Conservation (phyloP, 2,888 invertebrate species). For the Hesperia comma region DNA sequence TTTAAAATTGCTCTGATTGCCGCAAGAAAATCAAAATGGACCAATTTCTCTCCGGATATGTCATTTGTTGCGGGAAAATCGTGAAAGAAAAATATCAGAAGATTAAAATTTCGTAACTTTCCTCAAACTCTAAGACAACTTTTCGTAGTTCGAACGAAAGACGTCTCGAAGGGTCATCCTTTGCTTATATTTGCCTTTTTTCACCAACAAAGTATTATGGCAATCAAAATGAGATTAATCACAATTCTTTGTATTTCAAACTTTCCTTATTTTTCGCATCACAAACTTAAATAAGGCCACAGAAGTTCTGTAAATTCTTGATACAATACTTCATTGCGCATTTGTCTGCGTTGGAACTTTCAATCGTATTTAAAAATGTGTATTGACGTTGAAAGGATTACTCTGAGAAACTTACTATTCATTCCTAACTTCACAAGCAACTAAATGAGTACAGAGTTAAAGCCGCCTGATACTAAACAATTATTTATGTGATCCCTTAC, state of each 20-base stretch:
- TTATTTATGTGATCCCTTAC: too few relatives aligned
- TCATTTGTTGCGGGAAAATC: not conserved
- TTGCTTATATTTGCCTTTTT: not conserved
- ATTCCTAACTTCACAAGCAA: too few relatives aligned
- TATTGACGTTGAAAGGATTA: too few relatives aligned
- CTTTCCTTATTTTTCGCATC: slow-evolving; percentile 34
- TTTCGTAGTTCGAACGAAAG: not conserved
- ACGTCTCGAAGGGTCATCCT: not conserved
- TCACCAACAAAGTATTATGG: slow-evolving; percentile 3
- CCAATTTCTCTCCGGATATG: not conserved
- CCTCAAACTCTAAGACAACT: not conserved
- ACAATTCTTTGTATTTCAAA: slow-evolving; percentile 11
- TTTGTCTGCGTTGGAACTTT: slow-evolving; percentile 3
- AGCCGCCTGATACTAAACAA: too few relatives aligned
- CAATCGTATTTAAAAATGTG: too few relatives aligned
- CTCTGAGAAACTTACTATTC: too few relatives aligned
- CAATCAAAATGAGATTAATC: slow-evolving; percentile 18
- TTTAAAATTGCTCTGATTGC: not conserved
- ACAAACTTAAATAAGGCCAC: slow-evolving; percentile 37
- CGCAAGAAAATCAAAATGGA: slow-evolving; percentile 1
- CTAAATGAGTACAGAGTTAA: too few relatives aligned
- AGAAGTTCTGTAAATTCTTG: slow-evolving; percentile 24
- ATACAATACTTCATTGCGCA: slow-evolving; percentile 19
- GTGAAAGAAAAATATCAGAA: not conserved
- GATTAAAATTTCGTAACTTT: not conserved